These are phyloP conservation scores for Macrocentrus cingulum DNA, from an alignment of 1,140 invertebrate genomes.

Conservation along the genomic window DNA sequence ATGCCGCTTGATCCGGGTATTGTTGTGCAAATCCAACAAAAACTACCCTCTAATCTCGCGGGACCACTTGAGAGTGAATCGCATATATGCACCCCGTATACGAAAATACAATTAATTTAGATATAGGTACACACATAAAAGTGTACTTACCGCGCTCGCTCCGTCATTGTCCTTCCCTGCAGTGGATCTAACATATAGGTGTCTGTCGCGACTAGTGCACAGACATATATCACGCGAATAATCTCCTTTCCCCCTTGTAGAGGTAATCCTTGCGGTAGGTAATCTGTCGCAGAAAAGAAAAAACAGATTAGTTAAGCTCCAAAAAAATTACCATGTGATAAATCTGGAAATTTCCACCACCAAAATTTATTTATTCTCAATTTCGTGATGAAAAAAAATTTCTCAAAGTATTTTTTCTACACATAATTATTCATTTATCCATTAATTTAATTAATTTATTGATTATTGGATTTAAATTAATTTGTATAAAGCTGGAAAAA, in stretches of 20 bases:
- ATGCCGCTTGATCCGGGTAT: slow-evolving; percentile 39
- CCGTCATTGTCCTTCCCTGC: slow-evolving; percentile 28
- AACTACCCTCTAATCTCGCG: slow-evolving; percentile 52
- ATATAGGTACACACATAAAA: slow-evolving; percentile 46
- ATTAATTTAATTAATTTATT: too few species aligned
- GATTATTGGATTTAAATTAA: too few species aligned
- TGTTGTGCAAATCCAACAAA: slow-evolving; percentile 52
- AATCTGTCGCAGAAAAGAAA: slow-evolving; percentile 7
- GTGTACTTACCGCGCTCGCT: slow-evolving; percentile 38
- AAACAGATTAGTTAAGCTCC: background rate
- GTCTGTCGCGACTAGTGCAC: slow-evolving; percentile 8
- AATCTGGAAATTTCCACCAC: too few species aligned
- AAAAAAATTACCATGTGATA: too few species aligned
- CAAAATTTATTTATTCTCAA: too few species aligned
- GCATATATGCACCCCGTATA: slow-evolving; percentile 34
- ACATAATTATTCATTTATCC: too few species aligned
- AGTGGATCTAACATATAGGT: slow-evolving; percentile 23
- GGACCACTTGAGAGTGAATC: slow-evolving; percentile 42
- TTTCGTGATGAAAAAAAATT: too few species aligned
- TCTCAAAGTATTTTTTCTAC: too few species aligned
- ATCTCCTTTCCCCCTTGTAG: slow-evolving; percentile 28
- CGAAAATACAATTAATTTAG: slow-evolving; percentile 57
- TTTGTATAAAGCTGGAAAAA: too few species aligned
- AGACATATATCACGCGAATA: slow-evolving; percentile 32
- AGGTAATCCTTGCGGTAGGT: background rate